phyloP scores from a whole-genome alignment of 2,797 vertebrate genomes.

The Rousettus madagascariensis region DNA sequence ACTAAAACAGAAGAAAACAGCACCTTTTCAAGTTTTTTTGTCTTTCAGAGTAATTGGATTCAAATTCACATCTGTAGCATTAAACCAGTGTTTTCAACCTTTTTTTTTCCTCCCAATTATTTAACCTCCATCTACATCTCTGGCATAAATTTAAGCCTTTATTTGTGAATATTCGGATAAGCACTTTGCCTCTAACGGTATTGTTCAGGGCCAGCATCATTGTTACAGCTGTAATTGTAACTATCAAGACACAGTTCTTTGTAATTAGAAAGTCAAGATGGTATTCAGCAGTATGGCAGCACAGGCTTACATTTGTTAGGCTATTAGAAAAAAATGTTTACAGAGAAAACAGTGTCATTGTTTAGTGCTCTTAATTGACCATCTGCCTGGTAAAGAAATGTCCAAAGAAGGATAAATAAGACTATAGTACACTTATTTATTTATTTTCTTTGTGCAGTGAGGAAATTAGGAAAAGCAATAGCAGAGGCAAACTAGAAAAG shows the following conservation, averaged over 20 bases:
- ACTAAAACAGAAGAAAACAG: conserved; percentile 85
- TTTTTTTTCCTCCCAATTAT: conserved; percentile 82
- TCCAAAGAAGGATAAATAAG: conserved; percentile 89
- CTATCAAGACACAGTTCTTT: conserved; percentile 90
- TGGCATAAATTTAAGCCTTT: conserved; percentile 85
- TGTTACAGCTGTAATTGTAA: conserved; percentile 91
- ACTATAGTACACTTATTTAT: conserved; percentile 85
- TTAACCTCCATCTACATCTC: conserved; percentile 85
- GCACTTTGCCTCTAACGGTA: conserved; percentile 87
- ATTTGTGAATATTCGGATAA: conserved; percentile 89
- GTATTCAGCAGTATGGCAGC: conserved; percentile 88
- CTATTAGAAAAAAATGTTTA: conserved; percentile 91
- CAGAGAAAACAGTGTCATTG: conserved; percentile 90
- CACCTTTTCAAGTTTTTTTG: conserved; percentile 77
- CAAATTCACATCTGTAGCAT: conserved; percentile 87
- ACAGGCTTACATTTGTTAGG: conserved; percentile 89
- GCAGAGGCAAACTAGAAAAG: conserved; percentile 83
- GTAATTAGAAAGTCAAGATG: conserved; percentile 92
- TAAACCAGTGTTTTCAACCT: conserved; percentile 86
- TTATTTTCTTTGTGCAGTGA: conserved; percentile 86
- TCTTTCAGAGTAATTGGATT: conserved; percentile 85
- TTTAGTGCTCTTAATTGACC: conserved; percentile 91
- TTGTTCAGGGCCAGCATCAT: conserved; percentile 87
- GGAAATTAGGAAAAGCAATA: conserved; percentile 84
- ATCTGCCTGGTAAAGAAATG: conserved; percentile 90